Evolutionary conservation across 2,113 vertebrate species (phyloP).

Genomic region (Tetrax tetrax): DNA sequence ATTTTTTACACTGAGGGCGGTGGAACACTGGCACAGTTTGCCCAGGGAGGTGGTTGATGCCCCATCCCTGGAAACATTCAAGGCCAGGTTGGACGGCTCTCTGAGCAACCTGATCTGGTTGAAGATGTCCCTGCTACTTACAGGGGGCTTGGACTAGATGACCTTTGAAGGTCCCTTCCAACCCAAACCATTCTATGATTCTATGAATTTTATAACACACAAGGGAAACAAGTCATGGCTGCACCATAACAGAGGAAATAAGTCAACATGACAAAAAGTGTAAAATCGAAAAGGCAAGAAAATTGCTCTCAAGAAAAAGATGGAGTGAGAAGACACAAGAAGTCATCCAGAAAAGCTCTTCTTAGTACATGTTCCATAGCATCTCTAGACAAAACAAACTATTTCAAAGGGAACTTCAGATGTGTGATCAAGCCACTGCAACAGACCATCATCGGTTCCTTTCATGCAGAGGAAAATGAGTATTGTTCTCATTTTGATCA

Average conservation of each 20-base stretch:
- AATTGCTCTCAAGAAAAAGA: not conserved
- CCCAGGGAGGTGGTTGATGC: too few relatives aligned
- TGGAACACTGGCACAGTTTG: too few relatives aligned
- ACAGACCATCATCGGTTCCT: not conserved
- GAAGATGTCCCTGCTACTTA: too few relatives aligned
- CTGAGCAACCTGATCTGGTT: too few relatives aligned
- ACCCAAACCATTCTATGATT: too few relatives aligned
- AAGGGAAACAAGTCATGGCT: not conserved
- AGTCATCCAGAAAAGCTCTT: constrained; percentile 9
- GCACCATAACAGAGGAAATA: not conserved
- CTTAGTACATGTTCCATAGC: not conserved
- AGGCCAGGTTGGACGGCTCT: too few relatives aligned
- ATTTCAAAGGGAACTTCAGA: not conserved
- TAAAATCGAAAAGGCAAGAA: not conserved
- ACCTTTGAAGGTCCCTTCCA: too few relatives aligned
- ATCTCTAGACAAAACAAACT: not conserved
- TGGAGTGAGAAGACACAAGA: not conserved
- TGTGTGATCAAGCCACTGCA: not conserved
- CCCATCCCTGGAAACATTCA: too few relatives aligned
- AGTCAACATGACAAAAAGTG: not conserved
- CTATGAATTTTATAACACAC: not conserved
- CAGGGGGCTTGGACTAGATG: too few relatives aligned
- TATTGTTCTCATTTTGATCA: not conserved
- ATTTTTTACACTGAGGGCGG: too few relatives aligned
- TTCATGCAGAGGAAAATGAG: not conserved